Conservation (phyloP, 2,797 vertebrate genomes). For the Melanotaenia maccullochi region DNA sequence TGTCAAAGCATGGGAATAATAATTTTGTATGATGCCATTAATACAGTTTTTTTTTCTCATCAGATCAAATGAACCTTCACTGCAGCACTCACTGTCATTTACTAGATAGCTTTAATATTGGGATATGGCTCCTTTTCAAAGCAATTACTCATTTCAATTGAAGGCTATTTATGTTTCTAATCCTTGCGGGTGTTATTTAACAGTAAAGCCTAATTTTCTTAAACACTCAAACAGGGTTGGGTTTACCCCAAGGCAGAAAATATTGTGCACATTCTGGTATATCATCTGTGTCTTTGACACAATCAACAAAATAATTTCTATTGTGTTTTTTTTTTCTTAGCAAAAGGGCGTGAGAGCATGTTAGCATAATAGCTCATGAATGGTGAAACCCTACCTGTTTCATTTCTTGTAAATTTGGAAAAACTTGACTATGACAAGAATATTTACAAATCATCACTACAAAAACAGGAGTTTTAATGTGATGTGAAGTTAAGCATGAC, state of each 20-base stretch:
- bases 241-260: constrained; percentile 7
- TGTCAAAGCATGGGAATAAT: background rate
- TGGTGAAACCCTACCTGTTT: background rate
- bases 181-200: constrained; percentile 35
- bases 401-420: background rate
- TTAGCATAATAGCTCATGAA: background rate
- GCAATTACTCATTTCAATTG: constrained; percentile 41
- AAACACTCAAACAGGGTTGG: background rate
- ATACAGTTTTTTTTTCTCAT: constrained; percentile 16
- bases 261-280: background rate
- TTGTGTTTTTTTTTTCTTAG: background rate
- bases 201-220: constrained; percentile 20
- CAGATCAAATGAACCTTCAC: constrained; percentile 5
- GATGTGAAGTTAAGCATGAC: constrained; percentile 27
- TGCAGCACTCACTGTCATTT: background rate
- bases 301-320: background rate
- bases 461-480: constrained; percentile 24
- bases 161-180: constrained; percentile 52
- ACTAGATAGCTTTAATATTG: constrained; percentile 12
- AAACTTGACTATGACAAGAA: background rate
- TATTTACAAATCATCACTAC: background rate
- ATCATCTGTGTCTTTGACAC: background rate
- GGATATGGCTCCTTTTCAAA: constrained; percentile 30
- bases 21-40: constrained; percentile 8
- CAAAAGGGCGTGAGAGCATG: background rate